A percentile compares a stretch with the other conserved stretches of the same genome.
These are phyloP conservation scores for Rynchops niger DNA, from an alignment of 2,113 vertebrate genomes.

Conservation along the genomic window DNA sequence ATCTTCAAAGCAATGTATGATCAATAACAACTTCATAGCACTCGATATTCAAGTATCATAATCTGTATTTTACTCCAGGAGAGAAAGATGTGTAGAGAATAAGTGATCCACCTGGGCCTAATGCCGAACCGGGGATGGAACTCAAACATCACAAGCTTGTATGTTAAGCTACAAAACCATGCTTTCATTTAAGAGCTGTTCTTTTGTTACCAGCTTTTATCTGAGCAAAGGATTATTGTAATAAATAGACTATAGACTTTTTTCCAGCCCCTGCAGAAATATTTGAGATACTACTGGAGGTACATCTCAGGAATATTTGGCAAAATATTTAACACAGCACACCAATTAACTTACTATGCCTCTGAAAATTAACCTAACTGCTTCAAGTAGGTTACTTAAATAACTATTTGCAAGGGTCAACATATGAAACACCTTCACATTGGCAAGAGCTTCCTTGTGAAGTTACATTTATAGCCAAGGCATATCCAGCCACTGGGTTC, in stretches of 20 bases:
- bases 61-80: conserved; percentile 28
- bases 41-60: background rate
- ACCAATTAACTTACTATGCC: background rate
- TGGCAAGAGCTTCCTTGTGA: background rate
- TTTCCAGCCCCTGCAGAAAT: background rate
- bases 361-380: background rate
- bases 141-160: background rate
- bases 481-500: background rate
- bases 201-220: background rate
- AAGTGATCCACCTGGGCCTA: background rate
- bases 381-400: background rate
- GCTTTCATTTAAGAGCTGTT: background rate
- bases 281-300: background rate
- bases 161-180: background rate
- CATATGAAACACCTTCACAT: background rate
- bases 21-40: conserved; percentile 41
- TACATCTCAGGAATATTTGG: background rate
- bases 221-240: background rate
- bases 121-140: background rate
- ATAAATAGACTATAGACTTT: background rate
- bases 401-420: background rate
- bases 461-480: background rate
- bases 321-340: background rate
- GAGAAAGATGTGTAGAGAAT: background rate
- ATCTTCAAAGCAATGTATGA: conserved; percentile 36